Evolutionary conservation across 2,888 invertebrate genomes (phyloP).

Genomic region (Phyllotreta striolata): DNA sequence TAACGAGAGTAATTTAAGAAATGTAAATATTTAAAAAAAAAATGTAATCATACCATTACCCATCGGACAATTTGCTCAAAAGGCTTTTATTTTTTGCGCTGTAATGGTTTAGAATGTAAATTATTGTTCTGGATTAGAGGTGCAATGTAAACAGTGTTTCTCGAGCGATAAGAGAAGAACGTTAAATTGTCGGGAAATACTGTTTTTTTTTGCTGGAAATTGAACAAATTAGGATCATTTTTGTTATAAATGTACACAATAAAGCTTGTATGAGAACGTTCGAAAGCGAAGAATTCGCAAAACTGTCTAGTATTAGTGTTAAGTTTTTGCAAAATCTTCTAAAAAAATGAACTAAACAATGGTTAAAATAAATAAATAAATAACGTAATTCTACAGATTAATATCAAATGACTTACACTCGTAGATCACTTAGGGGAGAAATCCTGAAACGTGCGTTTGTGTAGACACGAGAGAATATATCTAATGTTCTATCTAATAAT

Average conservation of each 20-base stretch:
- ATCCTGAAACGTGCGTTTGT: constrained; percentile 34
- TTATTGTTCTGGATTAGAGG: too few species aligned
- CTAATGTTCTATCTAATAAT: constrained; percentile 46
- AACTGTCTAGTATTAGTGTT: too few species aligned
- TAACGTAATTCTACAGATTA: constrained; percentile 46
- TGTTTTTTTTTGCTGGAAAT: too few species aligned
- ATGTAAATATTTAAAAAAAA: constrained; percentile 18
- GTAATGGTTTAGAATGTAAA: constrained; percentile 38
- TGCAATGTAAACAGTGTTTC: too few species aligned
- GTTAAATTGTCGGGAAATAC: too few species aligned
- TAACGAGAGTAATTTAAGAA: constrained; percentile 11
- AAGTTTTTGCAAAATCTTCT: too few species aligned
- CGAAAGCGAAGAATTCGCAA: too few species aligned
- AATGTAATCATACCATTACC: constrained; percentile 50
- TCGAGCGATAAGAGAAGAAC: too few species aligned
- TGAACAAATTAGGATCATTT: too few species aligned
- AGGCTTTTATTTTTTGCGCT: constrained; percentile 34
- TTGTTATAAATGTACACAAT: too few species aligned
- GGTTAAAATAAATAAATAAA: constrained; percentile 37
- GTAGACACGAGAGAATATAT: constrained; percentile 28
- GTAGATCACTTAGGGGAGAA: constrained; percentile 45
- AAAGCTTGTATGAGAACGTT: too few species aligned
- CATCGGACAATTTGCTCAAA: constrained; percentile 37
- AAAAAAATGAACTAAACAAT: too few species aligned
- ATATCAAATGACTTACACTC: constrained; percentile 51